Evolutionary conservation across 2,113 vertebrate genomes (phyloP).

Genomic region (Albula goreensis): DNA sequence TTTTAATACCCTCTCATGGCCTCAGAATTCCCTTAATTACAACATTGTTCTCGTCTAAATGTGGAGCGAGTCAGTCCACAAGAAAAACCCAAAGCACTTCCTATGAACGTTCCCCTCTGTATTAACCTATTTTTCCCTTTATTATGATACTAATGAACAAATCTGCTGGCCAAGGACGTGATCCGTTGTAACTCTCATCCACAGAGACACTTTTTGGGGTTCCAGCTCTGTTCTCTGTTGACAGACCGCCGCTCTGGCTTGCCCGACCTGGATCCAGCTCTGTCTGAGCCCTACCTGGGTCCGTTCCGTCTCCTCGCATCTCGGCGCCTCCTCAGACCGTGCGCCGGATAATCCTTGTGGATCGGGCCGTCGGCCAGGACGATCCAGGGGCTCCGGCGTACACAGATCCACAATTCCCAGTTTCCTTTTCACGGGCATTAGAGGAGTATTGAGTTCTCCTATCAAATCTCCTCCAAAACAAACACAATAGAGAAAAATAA

Average conservation of each 20-base stretch:
- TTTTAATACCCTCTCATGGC: neutral
- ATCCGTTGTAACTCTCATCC: neutral
- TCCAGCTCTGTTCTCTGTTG: neutral
- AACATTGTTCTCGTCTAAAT: neutral
- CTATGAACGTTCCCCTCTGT: neutral
- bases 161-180: neutral
- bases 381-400: neutral
- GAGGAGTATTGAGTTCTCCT: neutral
- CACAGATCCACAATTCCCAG: neutral
- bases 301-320: neutral
- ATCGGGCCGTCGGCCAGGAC: constrained; percentile 4
- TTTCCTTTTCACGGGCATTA: neutral
- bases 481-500: neutral
- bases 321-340: neutral
- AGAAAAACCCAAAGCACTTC: neutral
- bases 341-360: neutral
- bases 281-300: neutral
- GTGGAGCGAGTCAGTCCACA: neutral
- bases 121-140: neutral
- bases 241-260: neutral
- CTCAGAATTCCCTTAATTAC: constrained; percentile 14
- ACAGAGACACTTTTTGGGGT: neutral
- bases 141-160: neutral
- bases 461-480: neutral
- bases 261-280: neutral